Evolutionary conservation across 2,797 vertebrate species (phyloP).

Genomic region (Acanthiza pusilla): DNA sequence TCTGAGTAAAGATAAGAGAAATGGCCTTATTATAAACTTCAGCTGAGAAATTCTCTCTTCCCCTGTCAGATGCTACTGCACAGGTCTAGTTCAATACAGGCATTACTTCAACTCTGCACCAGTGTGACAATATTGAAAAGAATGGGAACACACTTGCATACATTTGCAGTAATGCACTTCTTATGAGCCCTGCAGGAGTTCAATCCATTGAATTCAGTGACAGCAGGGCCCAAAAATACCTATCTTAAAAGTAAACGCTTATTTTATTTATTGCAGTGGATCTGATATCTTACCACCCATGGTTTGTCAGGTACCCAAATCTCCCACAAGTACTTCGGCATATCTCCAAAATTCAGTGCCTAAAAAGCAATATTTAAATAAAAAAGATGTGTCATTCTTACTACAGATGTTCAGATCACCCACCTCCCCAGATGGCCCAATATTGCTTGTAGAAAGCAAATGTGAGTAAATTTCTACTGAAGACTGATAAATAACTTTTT

Average conservation of each 20-base stretch:
- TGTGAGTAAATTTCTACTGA: background rate
- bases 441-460: background rate
- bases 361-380: slow-evolving; percentile 68
- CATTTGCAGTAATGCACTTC: background rate
- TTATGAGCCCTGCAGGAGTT: background rate
- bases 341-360: slow-evolving; percentile 63
- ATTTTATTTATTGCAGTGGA: slow-evolving; percentile 28
- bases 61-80: background rate
- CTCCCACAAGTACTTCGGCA: slow-evolving; percentile 56
- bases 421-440: background rate
- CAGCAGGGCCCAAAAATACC: background rate
- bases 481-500: background rate
- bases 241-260: slow-evolving; percentile 4
- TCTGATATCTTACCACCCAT: slow-evolving; percentile 55
- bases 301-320: slow-evolving; percentile 56
- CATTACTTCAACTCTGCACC: background rate
- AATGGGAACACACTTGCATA: background rate
- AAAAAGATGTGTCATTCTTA: slow-evolving; percentile 48
- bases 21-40: background rate
- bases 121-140: background rate
- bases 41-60: background rate
- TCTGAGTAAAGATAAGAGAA: background rate
- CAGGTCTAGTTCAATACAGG: background rate
- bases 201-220: background rate
- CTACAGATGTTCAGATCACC: background rate